Base-by-base conservation (phyloP, 2,113 vertebrate species). In the Oriolus oriolus region DNA sequence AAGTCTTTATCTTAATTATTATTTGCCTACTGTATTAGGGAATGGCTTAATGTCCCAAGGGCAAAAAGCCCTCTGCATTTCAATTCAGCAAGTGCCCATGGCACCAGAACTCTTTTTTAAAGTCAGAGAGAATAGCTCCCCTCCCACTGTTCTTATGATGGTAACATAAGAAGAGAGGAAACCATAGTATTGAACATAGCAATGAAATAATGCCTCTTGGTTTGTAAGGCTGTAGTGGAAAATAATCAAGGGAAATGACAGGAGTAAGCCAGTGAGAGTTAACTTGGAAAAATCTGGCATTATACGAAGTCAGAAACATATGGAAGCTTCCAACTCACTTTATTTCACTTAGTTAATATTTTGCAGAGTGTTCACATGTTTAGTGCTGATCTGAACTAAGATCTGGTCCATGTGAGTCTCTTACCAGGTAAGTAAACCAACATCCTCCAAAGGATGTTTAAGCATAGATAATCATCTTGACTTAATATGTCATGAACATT, bases 281-380 rank as follows among this genome's bases (percentile, higher is more conserved):
- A 53, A n/a, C 5, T 65, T 74, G 11, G 4, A 75, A 47, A 81
- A 89, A 47, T 44, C 30, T 64, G 57, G 10, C 19, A 11, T 85
- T 56, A 31, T 11, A 22, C 6, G 3, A 22, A 89, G n/a, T 52
- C 77, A 74, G 42, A 87, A 94, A 54, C 16, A 56, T 41, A 16
- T 42, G n/a, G 30, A 30, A 80, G 10, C 15, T 88, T 90, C 12
- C 26, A 95, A 20, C 19, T 77, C 0, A 0, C 22, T 94, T 71
- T 64, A 49, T 85, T 93, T 88, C 45, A 27, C 41, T 76, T 86
- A 57, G 92, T 94, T 96, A 96, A 95, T 92, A 26, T 92, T 96
- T 94, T 86, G 66, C 86, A 66, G 79, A 50, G 23, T 77, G 41
- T 88, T 90, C 10, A 10, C 18, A 16, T 95, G 9, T 78, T 28